Evolutionary conservation across 2,888 invertebrate species (phyloP).

Genomic region (Salticus scenicus): DNA sequence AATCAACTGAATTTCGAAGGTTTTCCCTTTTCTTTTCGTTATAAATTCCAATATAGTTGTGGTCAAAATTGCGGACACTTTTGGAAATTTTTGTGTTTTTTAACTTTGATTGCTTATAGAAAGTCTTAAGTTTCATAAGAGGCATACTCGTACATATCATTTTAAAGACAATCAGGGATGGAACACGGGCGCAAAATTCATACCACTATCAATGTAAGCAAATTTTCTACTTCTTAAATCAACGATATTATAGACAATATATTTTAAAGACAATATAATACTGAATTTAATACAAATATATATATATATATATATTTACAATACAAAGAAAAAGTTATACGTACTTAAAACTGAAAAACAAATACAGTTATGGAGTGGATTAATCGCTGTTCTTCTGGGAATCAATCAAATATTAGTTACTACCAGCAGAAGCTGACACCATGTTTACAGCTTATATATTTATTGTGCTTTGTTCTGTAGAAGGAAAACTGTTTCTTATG

Average conservation of each 20-base stretch:
- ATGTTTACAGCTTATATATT: not conserved
- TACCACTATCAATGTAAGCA: no score
- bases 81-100: not conserved
- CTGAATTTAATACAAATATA: not conserved
- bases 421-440: no score
- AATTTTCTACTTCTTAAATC: no score
- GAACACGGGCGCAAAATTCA: no score
- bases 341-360: not conserved
- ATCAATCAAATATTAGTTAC: no score
- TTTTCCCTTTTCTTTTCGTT: no score
- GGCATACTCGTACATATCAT: not conserved
- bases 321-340: not conserved
- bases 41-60: not conserved
- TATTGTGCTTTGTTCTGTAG: not conserved
- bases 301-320: not conserved
- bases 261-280: slow-evolving; percentile 5
- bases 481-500: slow-evolving; percentile 1
- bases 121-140: not conserved
- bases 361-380: not conserved
- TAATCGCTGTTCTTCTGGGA: not conserved
- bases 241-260: no score
- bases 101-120: not conserved
- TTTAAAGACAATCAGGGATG: slow-evolving; percentile 1
- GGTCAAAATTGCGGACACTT: not conserved
- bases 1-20: no score